These are phyloP conservation scores for Synergus itoensis DNA, from an alignment of 2,888 invertebrate genomes.

Conservation along the genomic window DNA sequence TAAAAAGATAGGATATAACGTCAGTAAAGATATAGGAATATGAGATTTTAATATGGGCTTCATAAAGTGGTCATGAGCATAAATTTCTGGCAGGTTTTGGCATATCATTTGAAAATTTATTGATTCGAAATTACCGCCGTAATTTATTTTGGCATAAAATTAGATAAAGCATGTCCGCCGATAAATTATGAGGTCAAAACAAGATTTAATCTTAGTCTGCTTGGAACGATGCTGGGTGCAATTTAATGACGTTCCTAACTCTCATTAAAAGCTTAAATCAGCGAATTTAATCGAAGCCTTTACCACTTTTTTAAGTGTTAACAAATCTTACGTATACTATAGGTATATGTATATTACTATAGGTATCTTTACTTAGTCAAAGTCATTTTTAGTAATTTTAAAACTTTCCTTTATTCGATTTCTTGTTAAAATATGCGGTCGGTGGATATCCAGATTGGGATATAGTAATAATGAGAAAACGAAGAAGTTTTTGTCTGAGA, in stretches of 20 bases:
- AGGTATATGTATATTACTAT: too few species aligned
- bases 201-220: not conserved
- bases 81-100: not conserved
- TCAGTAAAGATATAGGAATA: not conserved
- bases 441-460: too few species aligned
- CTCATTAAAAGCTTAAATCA: slow-evolving; percentile 16
- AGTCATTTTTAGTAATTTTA: too few species aligned
- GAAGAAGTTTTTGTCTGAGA: not conserved
- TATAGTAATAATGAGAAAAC: too few species aligned
- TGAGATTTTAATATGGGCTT: not conserved
- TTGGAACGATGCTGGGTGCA: slow-evolving; percentile 16
- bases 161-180: not conserved
- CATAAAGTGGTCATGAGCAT: not conserved
- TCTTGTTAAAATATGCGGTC: too few species aligned
- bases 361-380: too few species aligned
- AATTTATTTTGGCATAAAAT: not conserved
- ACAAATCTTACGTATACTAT: too few species aligned
- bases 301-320: too few species aligned
- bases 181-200: not conserved
- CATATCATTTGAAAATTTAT: not conserved
- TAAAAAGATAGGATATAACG: not conserved
- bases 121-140: not conserved
- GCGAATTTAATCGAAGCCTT: not conserved
- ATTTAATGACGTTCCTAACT: slow-evolving; percentile 14
- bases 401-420: too few species aligned